Evolutionary conservation across 2,113 vertebrate genomes (phyloP), one percentile per base, ranked within the genome.

Genomic region (Xerus inauris): DNA sequence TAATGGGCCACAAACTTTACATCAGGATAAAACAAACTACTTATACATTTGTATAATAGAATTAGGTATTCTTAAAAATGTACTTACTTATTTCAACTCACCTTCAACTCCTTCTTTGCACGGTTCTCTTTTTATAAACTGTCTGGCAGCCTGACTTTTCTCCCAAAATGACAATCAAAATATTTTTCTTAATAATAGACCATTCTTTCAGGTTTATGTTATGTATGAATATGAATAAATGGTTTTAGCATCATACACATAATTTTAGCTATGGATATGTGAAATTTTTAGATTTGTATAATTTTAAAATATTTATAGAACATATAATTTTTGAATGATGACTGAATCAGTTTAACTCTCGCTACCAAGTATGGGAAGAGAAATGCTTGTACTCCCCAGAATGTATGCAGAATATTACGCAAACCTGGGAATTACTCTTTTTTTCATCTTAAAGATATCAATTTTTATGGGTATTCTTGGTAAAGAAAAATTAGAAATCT

Each of bases 401-500:
- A 54, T 3, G 57, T 35, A 71, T 69, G 19, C 7, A 85, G 65
- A 28, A 87, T 0, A 40, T 47, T 89, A 54, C 24, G 5, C 38
- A 90, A 67, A 85, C 65, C 42, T 73, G 77, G 3, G 14, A 84
- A 57, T 69, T 16, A 71, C 10, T 88, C 35, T 20, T 83, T 89
- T 65, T 84, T 35, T 32, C 16, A 54, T 54, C 51, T 89, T 80
- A 84, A 96, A 94, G 42, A 82, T n/a, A 91, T 4, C 11, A 65
- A 40, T 62, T 94, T 83, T 92, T 80, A 30, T 76, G 14, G 12
- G 35, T 2, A 10, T 64, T 94, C 47, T 85, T 54, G 83, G 38
- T 47, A 86, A 80, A 75, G 28, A 94, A 88, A 91, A 94, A 59
- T 71, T 45, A 93, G 73, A 92, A 87, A 87, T 64, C 17, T 51